phyloP scores from a whole-genome alignment of 2,888 invertebrate species.

The Ophion obscuratus region DNA sequence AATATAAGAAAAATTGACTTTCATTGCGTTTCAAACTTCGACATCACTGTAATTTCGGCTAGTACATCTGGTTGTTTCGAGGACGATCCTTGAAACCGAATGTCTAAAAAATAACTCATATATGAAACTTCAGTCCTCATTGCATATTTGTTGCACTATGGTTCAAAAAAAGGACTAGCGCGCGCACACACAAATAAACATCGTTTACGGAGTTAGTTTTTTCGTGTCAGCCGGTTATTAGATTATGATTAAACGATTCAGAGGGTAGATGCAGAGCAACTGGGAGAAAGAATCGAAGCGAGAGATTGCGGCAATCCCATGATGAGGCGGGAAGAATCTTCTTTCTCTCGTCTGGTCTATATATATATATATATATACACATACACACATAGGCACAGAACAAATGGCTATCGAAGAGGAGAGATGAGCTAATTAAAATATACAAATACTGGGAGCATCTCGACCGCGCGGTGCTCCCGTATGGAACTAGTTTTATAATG shows the following conservation, averaged over 20 bases:
- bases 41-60: no score
- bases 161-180: not conserved
- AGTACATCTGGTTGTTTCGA: no score
- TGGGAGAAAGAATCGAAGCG: conserved; percentile 61
- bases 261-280: conserved; percentile 71
- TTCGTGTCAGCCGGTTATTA: conserved; percentile 83
- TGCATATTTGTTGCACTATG: no score
- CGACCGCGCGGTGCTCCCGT: conserved; percentile 62
- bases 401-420: conserved; percentile 78
- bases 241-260: conserved; percentile 84
- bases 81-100: no score
- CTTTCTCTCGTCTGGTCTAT: conserved; percentile 40
- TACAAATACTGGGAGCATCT: conserved; percentile 77
- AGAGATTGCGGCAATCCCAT: conserved; percentile 48
- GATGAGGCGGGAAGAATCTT: conserved; percentile 42
- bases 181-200: conserved; percentile 71
- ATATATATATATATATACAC: conserved; percentile 4
- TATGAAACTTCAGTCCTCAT: no score
- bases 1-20: no score
- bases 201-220: conserved; percentile 82
- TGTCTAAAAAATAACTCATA: no score
- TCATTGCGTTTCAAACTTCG: no score
- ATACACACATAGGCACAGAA: conserved; percentile 69
- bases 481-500: conserved; percentile 68
- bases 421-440: conserved; percentile 82